Evolutionary conservation across 2,888 invertebrate genomes (phyloP).

Genomic region (Zygogramma bicolorata): DNA sequence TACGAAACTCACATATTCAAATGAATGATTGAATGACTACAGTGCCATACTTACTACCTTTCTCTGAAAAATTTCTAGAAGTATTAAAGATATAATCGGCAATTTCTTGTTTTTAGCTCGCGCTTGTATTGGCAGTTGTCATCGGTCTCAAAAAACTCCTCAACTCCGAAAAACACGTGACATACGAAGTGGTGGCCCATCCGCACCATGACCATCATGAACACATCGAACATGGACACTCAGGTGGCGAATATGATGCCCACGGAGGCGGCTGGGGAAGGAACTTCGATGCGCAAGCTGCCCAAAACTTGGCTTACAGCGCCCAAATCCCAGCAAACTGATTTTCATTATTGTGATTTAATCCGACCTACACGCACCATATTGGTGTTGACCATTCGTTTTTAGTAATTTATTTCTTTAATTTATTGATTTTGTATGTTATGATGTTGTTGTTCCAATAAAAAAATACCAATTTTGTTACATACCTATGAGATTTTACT

Average conservation of each 20-base stretch:
- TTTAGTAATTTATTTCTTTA: slow-evolving; percentile 49
- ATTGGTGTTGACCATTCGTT: slow-evolving; percentile 57
- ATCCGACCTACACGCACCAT: slow-evolving; percentile 53
- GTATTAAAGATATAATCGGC: neutral
- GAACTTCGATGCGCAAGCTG: slow-evolving; percentile 67
- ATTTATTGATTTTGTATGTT: slow-evolving; percentile 50
- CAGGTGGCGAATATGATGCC: slow-evolving; percentile 58
- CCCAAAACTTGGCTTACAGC: slow-evolving; percentile 74
- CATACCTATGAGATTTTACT: slow-evolving; percentile 10
- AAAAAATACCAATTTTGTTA: slow-evolving; percentile 38
- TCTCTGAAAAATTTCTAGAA: neutral
- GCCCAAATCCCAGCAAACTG: slow-evolving; percentile 69
- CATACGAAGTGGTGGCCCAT: slow-evolving; percentile 82
- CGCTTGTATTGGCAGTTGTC: slow-evolving; percentile 82
- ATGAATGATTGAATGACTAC: too few relatives aligned
- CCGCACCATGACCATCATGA: slow-evolving; percentile 74
- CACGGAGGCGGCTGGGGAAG: slow-evolving; percentile 71
- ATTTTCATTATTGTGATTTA: slow-evolving; percentile 34
- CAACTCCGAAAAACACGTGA: slow-evolving; percentile 79
- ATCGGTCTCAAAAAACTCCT: slow-evolving; percentile 87
- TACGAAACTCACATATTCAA: too few relatives aligned
- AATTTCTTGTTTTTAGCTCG: slow-evolving; percentile 68
- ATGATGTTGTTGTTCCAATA: slow-evolving; percentile 42
- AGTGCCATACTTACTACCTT: too few relatives aligned
- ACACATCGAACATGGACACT: slow-evolving; percentile 66